Evolutionary conservation across 1,140 invertebrate genomes (phyloP).

Genomic region (Drosophila lini): DNA sequence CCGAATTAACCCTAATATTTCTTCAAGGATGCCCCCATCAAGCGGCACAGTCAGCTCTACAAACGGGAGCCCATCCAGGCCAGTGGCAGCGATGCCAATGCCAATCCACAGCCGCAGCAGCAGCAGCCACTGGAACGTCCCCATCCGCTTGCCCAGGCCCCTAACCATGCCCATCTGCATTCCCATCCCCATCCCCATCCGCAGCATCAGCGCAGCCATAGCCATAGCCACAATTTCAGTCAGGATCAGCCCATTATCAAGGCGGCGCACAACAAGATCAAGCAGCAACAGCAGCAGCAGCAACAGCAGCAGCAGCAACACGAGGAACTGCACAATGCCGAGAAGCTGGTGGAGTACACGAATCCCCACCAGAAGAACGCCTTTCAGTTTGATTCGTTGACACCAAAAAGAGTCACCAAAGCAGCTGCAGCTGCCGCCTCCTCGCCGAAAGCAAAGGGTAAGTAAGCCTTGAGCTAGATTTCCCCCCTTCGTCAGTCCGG

Average conservation of each 20-base stretch:
- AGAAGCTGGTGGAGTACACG: conserved; percentile 80
- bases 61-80: conserved; percentile 61
- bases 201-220: conserved; percentile 71
- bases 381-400: conserved; percentile 84
- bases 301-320: conserved; percentile 62
- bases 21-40: conserved; percentile 45
- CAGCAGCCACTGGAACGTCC: conserved; percentile 36
- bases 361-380: conserved; percentile 82
- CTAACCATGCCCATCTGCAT: conserved; percentile 13
- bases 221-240: conserved; percentile 69
- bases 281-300: conserved; percentile 60
- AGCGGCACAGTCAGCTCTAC: conserved; percentile 66
- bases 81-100: conserved; percentile 26
- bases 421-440: conserved; percentile 30
- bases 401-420: conserved; percentile 80
- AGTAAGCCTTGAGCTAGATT: neutral
- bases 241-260: conserved; percentile 59
- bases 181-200: neutral
- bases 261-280: conserved; percentile 64
- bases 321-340: conserved; percentile 80
- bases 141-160: conserved; percentile 25
- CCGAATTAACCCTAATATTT: too few species aligned
- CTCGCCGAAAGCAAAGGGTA: conserved; percentile 43
- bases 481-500: too few species aligned
- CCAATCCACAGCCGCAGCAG: conserved; percentile 32